phyloP scores from a whole-genome alignment of 2,888 invertebrate species.

The Mycalesis mineus region DNA sequence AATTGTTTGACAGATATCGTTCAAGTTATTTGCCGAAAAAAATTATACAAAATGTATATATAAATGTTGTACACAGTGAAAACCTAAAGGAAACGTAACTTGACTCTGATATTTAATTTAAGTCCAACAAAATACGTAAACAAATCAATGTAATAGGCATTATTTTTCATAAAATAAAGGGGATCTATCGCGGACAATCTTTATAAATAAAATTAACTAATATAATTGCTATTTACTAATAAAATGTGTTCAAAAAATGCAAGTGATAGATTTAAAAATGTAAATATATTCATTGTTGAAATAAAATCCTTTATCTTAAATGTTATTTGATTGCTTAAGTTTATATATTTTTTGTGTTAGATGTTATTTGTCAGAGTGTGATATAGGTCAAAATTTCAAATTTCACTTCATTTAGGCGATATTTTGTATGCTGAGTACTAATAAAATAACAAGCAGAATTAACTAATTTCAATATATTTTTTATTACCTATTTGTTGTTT shows the following conservation, averaged over 20 bases:
- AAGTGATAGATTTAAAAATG: background rate
- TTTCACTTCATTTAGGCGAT: background rate
- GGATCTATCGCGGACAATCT: background rate
- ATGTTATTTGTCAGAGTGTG: background rate
- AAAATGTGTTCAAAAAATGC: background rate
- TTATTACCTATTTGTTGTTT: background rate
- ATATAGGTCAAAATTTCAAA: background rate
- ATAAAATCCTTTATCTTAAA: background rate
- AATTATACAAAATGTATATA: background rate
- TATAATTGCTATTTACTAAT: slow-evolving; percentile 1
- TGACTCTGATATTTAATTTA: slow-evolving; percentile 12
- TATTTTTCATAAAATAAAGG: background rate
- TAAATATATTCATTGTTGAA: background rate
- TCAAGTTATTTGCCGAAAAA: background rate
- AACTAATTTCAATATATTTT: too few species aligned
- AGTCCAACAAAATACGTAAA: slow-evolving; percentile 6
- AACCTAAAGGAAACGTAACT: slow-evolving; percentile 1
- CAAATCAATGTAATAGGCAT: background rate
- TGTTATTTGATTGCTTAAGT: background rate
- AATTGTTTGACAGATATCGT: background rate
- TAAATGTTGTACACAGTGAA: slow-evolving; percentile 12
- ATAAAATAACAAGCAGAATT: too few species aligned
- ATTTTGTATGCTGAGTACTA: too few species aligned
- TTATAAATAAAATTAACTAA: background rate
- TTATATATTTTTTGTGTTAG: too few species aligned